These are phyloP conservation scores for Mormyrus proboscirostris DNA, from an alignment of 2,797 vertebrate genomes.

Conservation along the genomic window DNA sequence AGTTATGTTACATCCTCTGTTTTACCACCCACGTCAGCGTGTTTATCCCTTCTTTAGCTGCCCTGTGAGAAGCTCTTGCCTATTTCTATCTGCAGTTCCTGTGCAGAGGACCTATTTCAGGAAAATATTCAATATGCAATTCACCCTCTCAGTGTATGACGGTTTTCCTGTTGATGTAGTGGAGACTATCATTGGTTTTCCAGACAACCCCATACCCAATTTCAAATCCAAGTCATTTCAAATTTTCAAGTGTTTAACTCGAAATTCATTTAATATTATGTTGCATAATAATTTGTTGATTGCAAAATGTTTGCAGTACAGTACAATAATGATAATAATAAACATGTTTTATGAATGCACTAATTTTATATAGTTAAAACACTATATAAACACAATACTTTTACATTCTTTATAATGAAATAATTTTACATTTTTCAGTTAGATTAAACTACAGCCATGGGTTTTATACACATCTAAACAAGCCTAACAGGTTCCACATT, in stretches of 20 bases:
- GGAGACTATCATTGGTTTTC: neutral
- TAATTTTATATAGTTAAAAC: neutral
- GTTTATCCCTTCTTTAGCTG: conserved; percentile 10
- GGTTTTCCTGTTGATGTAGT: neutral
- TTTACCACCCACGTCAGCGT: neutral
- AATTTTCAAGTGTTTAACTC: neutral
- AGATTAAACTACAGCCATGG: neutral
- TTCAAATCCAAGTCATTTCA: neutral
- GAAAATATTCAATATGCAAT: neutral
- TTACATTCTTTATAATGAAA: neutral
- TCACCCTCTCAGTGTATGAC: neutral
- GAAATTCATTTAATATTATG: neutral
- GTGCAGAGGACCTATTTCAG: conserved; percentile 14
- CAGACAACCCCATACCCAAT: neutral
- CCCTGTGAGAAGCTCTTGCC: neutral
- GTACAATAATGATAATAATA: neutral
- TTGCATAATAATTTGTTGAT: conserved; percentile 4
- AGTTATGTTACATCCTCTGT: conserved; percentile 9
- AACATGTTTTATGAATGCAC: neutral
- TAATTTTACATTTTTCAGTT: neutral
- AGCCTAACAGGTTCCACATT: neutral
- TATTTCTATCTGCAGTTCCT: conserved; percentile 1
- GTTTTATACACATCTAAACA: neutral
- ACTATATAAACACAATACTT: too few relatives aligned
- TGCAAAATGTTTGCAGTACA: neutral